Conservation (phyloP, 2,113 vertebrate species). For the Clarias macrocephalus region DNA sequence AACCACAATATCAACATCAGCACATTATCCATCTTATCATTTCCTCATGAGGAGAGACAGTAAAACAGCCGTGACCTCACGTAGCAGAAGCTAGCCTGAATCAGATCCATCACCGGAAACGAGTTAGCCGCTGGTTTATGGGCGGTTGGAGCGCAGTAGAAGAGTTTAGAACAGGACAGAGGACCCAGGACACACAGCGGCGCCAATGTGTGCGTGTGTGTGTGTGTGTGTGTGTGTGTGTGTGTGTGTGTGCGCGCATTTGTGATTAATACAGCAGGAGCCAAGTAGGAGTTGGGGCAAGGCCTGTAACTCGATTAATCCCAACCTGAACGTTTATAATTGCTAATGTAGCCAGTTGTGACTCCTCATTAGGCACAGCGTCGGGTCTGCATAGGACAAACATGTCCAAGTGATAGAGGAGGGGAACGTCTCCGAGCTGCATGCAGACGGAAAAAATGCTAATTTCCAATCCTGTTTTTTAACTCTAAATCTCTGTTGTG, state of each 20-base stretch:
- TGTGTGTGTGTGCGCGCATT: background rate
- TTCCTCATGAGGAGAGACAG: background rate
- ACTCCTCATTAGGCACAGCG: conserved; percentile 51
- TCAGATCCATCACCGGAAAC: conserved; percentile 38
- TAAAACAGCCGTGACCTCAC: conserved; percentile 1
- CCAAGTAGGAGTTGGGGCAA: conserved; percentile 63
- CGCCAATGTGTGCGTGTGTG: background rate
- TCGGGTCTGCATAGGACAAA: conserved; percentile 22
- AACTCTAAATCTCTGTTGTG: background rate
- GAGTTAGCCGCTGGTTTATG: conserved; percentile 20
- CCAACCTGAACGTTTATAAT: conserved; percentile 71
- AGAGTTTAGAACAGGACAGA: conserved; percentile 60
- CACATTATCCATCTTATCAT: conserved; percentile 1
- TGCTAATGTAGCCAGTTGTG: conserved; percentile 69
- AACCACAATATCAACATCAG: background rate
- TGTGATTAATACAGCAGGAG: conserved; percentile 70
- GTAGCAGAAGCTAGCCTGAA: conserved; percentile 28
- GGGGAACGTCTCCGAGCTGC: conserved; percentile 1
- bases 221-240: background rate
- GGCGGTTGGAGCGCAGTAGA: conserved; percentile 23
- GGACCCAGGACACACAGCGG: conserved; percentile 47
- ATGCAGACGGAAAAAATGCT: background rate
- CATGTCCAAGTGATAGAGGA: conserved; percentile 43
- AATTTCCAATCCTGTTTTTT: background rate
- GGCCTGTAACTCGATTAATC: conserved; percentile 73